These are phyloP conservation scores for Arrhopalites spinosus DNA, from an alignment of 2,888 invertebrate genomes.

Conservation along the genomic window DNA sequence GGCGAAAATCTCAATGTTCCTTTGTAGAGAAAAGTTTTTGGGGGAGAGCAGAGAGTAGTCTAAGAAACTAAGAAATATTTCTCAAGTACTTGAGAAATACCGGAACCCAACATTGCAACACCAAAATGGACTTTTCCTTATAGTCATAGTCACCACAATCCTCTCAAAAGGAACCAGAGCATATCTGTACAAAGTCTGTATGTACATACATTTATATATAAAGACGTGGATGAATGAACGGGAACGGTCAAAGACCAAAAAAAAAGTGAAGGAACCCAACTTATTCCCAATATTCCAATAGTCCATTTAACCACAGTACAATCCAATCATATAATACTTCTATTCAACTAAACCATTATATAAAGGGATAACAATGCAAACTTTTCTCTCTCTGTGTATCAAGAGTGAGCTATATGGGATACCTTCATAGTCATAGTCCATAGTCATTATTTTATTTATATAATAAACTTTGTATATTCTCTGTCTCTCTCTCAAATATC, in stretches of 20 bases:
- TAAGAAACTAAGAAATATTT: slow-evolving; percentile 3
- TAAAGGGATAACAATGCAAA: background rate
- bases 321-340: background rate
- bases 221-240: background rate
- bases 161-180: too few species aligned
- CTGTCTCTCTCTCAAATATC: too few species aligned
- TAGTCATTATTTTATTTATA: too few species aligned
- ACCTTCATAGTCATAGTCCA: too few species aligned
- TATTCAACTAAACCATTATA: background rate
- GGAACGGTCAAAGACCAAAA: background rate
- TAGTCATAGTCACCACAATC: too few species aligned
- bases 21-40: background rate
- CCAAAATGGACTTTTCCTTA: too few species aligned
- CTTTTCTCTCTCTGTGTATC: background rate
- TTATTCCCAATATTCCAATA: background rate
- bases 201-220: too few species aligned
- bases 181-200: too few species aligned
- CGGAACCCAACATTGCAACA: background rate
- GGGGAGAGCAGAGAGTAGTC: background rate
- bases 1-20: too few species aligned
- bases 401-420: too few species aligned
- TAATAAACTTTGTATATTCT: too few species aligned
- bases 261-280: background rate
- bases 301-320: slow-evolving; percentile 9
- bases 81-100: background rate